Base-by-base conservation (phyloP, 2,797 vertebrate genomes). In the Aphelocoma californica region DNA sequence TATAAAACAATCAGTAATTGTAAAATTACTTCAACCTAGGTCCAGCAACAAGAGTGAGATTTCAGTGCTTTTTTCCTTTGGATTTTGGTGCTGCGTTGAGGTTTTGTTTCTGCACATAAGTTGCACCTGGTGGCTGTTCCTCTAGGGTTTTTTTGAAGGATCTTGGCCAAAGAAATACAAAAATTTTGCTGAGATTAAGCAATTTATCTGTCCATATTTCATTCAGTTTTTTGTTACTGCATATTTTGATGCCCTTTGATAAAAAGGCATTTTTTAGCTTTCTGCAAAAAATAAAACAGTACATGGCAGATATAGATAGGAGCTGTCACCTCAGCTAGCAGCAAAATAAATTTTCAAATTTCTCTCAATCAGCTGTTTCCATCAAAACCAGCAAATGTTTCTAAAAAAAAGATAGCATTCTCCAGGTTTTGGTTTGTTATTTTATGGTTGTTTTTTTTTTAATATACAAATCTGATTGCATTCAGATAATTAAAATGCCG, bases 401-500 rank as follows among this genome's bases (percentile, higher is more conserved):
- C 62, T 34, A 80, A 58, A 25, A 91, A 91, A 60, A 67, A 75
- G 21, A 72, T 80, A 72, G 4, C 18, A 15, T 74, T 86, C 51
- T 78, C 24, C 71, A 31, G 48, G 9, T 17, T 42, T 88, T 32
- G 32, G 19, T 4, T 74, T 57, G 9, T 51, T 70, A 19, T 31
- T 42, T 56, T 65, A 38, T 51, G 32, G 6, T 10, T 16, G 4
- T 11, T 5, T 14, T 13, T 13, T 93, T 92, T 94, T 86, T 62
- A 72, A 88, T 96, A 67, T 40, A 94, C 71, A 95, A 93, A 94
- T 96, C 66, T 89, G 69, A 70, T 70, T 96, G 79, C 86, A 87
- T 96, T 96, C 72, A 92, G 84, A 94, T 97, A 97, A 97, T 97
- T 97, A 96, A 97, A 96, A 96, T 95, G 94, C 96, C 1, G 1